Conservation (phyloP, 2,888 invertebrate genomes). For the Selenia dentaria region DNA sequence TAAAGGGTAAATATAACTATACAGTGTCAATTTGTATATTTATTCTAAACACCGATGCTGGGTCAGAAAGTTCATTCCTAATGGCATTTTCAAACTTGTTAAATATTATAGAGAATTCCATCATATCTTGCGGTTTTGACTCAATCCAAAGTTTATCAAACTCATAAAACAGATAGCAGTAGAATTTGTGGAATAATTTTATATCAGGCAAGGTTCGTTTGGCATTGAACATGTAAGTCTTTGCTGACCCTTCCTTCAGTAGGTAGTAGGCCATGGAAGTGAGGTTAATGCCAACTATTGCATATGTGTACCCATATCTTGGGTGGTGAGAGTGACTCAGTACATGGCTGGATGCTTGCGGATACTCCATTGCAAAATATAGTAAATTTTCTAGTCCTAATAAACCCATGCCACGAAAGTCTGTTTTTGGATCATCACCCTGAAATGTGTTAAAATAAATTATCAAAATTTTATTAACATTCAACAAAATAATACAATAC, state of each 20-base stretch:
- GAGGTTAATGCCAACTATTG: slow-evolving; percentile 97
- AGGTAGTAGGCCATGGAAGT: slow-evolving; percentile 95
- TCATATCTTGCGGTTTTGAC: slow-evolving; percentile 95
- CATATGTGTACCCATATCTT: slow-evolving; percentile 93
- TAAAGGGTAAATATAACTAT: slow-evolving; percentile 25
- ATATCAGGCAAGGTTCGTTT: slow-evolving; percentile 87
- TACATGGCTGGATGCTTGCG: slow-evolving; percentile 91
- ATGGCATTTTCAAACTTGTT: slow-evolving; percentile 93
- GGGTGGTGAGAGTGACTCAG: slow-evolving; percentile 96
- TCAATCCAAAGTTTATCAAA: slow-evolving; percentile 98
- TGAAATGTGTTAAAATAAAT: no score
- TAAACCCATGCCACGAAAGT: slow-evolving; percentile 99
- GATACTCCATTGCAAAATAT: slow-evolving; percentile 93
- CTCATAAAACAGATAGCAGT: slow-evolving; percentile 96
- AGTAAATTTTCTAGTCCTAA: slow-evolving; percentile 96
- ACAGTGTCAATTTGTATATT: slow-evolving; percentile 90
- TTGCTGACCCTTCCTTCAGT: slow-evolving; percentile 91
- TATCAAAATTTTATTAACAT: no score
- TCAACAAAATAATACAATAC: no score
- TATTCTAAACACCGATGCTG: slow-evolving; percentile 90
- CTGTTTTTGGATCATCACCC: slow-evolving; percentile 99
- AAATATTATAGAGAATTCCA: slow-evolving; percentile 96
- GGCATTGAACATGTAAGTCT: slow-evolving; percentile 96
- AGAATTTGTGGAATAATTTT: slow-evolving; percentile 95
- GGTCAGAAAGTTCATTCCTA: slow-evolving; percentile 87